phyloP scores from a whole-genome alignment of 2,888 invertebrate species.

The Lasius platythorax region DNA sequence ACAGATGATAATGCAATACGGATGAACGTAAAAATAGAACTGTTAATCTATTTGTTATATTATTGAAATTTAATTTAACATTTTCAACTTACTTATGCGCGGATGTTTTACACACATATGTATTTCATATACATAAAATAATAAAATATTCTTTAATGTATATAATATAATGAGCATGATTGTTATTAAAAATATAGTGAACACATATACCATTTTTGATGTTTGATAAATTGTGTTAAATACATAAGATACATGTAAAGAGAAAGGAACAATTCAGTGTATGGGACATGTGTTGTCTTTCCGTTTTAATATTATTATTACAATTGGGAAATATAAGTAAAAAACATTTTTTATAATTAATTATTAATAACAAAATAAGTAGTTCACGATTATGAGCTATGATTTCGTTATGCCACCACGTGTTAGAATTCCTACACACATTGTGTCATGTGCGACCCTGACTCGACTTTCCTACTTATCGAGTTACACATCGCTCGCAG shows the following conservation, averaged over 20 bases:
- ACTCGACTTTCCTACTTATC: conserved; percentile 54
- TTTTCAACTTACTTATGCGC: background rate
- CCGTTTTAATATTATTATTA: background rate
- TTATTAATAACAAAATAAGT: background rate
- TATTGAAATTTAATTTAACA: background rate
- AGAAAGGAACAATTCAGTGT: background rate
- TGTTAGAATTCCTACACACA: conserved; percentile 27
- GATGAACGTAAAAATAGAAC: background rate
- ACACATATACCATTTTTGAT: background rate
- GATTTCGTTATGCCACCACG: conserved; percentile 16
- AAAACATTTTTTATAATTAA: no score
- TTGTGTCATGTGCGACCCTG: conserved; percentile 38
- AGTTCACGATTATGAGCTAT: no score
- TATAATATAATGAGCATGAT: background rate
- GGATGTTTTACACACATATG: background rate
- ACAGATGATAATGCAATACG: background rate
- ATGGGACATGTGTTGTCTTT: background rate
- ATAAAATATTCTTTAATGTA: background rate
- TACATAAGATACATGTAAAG: background rate
- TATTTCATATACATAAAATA: background rate
- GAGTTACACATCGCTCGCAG: conserved; percentile 44
- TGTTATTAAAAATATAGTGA: background rate
- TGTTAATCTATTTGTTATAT: background rate
- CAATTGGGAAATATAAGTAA: background rate
- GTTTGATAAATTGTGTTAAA: background rate